A percentile compares a stretch with the other conserved stretches of the same genome.
Evolutionary conservation across 1,140 invertebrate genomes (phyloP).

Genomic region (Plutomurus gul): DNA sequence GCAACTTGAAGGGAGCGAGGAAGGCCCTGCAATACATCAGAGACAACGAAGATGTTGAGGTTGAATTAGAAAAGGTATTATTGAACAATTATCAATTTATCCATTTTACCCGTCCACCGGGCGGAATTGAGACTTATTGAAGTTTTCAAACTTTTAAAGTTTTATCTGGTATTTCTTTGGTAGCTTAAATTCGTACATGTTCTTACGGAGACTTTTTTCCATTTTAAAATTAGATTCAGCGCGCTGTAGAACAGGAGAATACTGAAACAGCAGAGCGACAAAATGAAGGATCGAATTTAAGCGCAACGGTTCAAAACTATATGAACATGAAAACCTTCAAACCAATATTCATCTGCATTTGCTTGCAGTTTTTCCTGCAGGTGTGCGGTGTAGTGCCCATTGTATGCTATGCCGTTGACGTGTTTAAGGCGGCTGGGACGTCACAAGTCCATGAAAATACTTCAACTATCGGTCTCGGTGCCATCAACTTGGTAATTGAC

Average conservation of each 20-base stretch:
- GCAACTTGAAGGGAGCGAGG: not conserved
- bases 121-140: too few species aligned
- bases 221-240: too few species aligned
- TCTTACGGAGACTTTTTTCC: too few species aligned
- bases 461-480: slow-evolving; percentile 60
- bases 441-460: slow-evolving; percentile 20
- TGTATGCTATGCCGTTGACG: slow-evolving; percentile 54
- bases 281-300: too few species aligned
- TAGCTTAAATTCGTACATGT: too few species aligned
- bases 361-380: slow-evolving; percentile 52
- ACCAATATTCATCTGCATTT: not conserved
- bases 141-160: too few species aligned
- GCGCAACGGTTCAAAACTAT: too few species aligned
- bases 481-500: slow-evolving; percentile 56
- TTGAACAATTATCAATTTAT: too few species aligned
- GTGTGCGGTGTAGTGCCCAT: slow-evolving; percentile 57
- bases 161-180: too few species aligned
- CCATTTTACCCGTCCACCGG: too few species aligned
- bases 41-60: not conserved
- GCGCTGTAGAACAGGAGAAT: too few species aligned
- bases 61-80: not conserved
- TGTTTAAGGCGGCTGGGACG: slow-evolving; percentile 54
- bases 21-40: not conserved
- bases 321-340: not conserved
- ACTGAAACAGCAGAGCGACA: too few species aligned